Evolutionary conservation across 2,888 invertebrate genomes (phyloP).

Genomic region (Caenorhabditis sp.): DNA sequence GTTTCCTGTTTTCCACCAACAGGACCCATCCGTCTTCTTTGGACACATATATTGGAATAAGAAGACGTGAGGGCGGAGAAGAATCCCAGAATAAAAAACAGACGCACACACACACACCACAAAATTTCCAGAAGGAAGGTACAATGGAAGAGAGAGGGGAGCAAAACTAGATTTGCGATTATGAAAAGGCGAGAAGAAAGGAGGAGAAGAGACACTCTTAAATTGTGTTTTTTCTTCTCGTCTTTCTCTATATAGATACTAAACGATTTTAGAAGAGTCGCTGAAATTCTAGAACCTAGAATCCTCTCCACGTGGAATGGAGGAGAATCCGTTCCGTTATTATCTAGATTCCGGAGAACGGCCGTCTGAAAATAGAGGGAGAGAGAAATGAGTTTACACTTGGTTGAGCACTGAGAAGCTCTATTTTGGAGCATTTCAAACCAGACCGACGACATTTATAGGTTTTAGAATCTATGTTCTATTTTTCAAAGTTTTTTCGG

Average conservation of each 20-base stretch:
- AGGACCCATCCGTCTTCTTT: conserved; percentile 11
- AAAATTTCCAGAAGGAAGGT: conserved; percentile 21
- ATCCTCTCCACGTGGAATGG: conserved; percentile 25
- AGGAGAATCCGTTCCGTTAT: background rate
- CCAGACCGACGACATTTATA: background rate
- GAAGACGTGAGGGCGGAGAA: background rate
- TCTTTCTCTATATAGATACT: background rate
- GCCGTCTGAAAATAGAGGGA: background rate
- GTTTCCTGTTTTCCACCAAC: conserved; percentile 53
- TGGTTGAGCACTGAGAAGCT: too few species aligned
- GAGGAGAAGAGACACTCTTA: conserved; percentile 6
- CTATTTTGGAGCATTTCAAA: background rate
- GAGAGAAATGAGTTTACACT: conserved; percentile 22
- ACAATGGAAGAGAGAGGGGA: conserved; percentile 33
- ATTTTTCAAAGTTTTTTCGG: too few species aligned
- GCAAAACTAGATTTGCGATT: conserved; percentile 52
- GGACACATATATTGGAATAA: background rate
- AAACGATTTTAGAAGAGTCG: conserved; percentile 25
- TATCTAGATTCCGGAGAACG: background rate
- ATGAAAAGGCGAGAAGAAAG: conserved; percentile 39
- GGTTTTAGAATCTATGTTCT: background rate
- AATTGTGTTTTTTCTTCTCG: conserved; percentile 36
- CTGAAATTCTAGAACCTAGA: conserved; percentile 39
- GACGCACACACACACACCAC: too few species aligned
- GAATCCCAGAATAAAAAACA: conserved; percentile 1